Evolutionary conservation across 2,888 invertebrate genomes (phyloP).

Genomic region (Caenorhabditis imperialis): DNA sequence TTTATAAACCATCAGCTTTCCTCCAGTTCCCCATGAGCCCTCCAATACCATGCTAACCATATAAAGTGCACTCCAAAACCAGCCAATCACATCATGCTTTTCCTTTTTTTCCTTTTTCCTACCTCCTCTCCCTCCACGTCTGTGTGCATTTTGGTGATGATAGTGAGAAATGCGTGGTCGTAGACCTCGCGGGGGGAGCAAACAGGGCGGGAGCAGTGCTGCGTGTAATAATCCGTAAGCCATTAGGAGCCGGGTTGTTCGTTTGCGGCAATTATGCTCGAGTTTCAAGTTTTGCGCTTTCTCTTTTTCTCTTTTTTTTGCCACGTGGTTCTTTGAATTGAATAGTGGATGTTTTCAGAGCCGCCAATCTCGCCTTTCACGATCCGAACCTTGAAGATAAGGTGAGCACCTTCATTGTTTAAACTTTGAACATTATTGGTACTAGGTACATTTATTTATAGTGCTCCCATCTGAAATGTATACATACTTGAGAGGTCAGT

Average conservation of each 20-base stretch:
- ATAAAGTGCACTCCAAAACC: too few species aligned
- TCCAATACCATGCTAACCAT: too few species aligned
- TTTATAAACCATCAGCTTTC: too few species aligned
- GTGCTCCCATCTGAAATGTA: background rate
- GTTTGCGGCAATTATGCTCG: constrained; percentile 25
- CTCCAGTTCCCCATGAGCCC: too few species aligned
- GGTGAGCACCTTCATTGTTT: constrained; percentile 12
- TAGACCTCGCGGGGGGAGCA: constrained; percentile 33
- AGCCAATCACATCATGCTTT: constrained; percentile 12
- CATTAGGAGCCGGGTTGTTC: constrained; percentile 44
- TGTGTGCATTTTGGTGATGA: constrained; percentile 47
- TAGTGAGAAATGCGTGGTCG: constrained; percentile 50
- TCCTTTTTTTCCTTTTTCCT: background rate
- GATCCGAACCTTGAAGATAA: constrained; percentile 24
- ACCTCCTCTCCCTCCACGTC: constrained; percentile 16
- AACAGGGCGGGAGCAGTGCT: constrained; percentile 36
- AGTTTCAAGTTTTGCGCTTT: constrained; percentile 30
- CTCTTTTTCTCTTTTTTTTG: constrained; percentile 4
- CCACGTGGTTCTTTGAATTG: background rate
- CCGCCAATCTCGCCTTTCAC: constrained; percentile 23
- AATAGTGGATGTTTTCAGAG: constrained; percentile 14
- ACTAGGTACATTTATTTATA: background rate
- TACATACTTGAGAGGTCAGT: constrained; percentile 8
- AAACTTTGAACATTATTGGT: background rate
- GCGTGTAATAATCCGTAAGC: constrained; percentile 45